Percentiles rank a stretch among this genome's conserved stretches.
Evolutionary conservation across 2,888 invertebrate genomes (phyloP).

Genomic region (Hypercompe scribonia): DNA sequence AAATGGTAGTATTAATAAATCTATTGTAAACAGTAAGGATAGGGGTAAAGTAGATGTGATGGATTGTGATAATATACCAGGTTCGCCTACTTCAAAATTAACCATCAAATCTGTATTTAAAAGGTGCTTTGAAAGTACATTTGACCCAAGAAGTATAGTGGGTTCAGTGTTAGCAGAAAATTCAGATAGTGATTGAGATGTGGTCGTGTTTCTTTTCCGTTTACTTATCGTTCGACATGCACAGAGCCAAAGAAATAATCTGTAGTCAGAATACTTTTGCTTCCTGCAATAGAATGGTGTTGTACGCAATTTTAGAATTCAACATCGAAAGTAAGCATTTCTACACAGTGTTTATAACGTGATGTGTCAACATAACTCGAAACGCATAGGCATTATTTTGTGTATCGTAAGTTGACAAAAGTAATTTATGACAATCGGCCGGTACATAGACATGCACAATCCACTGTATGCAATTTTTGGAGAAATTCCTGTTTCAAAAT

Average conservation of each 20-base stretch:
- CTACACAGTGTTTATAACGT: too few relatives aligned
- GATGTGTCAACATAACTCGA: too few relatives aligned
- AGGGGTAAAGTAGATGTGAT: slow-evolving; percentile 53
- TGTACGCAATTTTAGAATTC: too few relatives aligned
- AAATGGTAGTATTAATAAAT: slow-evolving; percentile 47
- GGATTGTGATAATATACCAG: slow-evolving; percentile 84
- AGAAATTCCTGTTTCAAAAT: slow-evolving; percentile 11
- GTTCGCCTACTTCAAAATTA: slow-evolving; percentile 87
- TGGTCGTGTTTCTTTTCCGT: not conserved
- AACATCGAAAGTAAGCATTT: too few relatives aligned
- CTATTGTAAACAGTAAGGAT: slow-evolving; percentile 31
- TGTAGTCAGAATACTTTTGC: too few relatives aligned
- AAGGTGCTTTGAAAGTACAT: slow-evolving; percentile 91
- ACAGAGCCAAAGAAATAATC: too few relatives aligned
- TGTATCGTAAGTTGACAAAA: too few relatives aligned
- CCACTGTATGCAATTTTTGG: too few relatives aligned
- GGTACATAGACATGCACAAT: too few relatives aligned
- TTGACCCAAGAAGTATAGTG: slow-evolving; percentile 87
- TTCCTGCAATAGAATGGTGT: not conserved
- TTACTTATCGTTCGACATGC: not conserved
- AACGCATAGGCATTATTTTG: too few relatives aligned
- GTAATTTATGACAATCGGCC: too few relatives aligned
- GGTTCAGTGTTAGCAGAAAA: slow-evolving; percentile 89
- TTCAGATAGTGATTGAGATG: slow-evolving; percentile 88
- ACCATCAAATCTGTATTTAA: slow-evolving; percentile 89